phyloP scores from a whole-genome alignment of 1,140 invertebrate genomes.

The Anastrepha obliqua region DNA sequence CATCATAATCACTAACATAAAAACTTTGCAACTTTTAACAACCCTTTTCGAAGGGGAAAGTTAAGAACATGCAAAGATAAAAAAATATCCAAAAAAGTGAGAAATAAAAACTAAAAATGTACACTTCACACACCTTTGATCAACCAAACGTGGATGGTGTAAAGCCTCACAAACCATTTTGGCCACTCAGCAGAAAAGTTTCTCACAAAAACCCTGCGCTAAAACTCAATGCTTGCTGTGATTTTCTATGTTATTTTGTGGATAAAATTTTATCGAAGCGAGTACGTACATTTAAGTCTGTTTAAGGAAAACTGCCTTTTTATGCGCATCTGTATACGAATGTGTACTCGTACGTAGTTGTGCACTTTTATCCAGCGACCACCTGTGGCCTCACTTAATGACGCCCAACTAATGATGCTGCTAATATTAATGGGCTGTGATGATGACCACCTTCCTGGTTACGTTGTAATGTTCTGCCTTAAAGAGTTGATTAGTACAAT shows the following conservation, averaged over 20 bases:
- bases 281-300: neutral
- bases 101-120: neutral
- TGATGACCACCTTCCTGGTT: neutral
- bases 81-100: neutral
- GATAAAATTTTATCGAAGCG: neutral
- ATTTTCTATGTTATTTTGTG: neutral
- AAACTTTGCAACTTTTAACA: conserved; percentile 23
- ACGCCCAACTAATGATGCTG: conserved; percentile 6
- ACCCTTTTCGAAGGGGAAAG: neutral
- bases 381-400: conserved; percentile 12
- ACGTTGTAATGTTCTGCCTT: neutral
- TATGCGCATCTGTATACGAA: neutral
- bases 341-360: neutral
- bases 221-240: neutral
- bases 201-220: neutral
- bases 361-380: neutral
- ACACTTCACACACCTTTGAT: conserved; percentile 18
- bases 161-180: conserved; percentile 28
- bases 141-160: neutral
- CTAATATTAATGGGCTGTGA: neutral
- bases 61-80: neutral
- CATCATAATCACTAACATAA: conserved; percentile 42
- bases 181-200: conserved; percentile 31
- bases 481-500: neutral
- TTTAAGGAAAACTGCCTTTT: neutral